phyloP scores from a whole-genome alignment of 2,113 vertebrate species.

The Apaloderma vittatum region DNA sequence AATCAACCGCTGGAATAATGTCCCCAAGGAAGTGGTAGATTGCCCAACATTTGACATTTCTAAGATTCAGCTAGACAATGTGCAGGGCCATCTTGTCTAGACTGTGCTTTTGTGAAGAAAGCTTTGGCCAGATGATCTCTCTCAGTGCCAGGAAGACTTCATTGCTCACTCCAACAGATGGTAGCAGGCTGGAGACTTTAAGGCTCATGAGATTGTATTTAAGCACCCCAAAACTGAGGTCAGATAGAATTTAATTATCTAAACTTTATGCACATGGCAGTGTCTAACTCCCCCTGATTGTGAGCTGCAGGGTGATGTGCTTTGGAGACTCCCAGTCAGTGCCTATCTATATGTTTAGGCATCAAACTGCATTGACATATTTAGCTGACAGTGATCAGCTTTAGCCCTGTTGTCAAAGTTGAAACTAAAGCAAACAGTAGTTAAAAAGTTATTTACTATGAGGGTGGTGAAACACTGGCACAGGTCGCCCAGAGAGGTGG shows the following conservation, averaged over 20 bases:
- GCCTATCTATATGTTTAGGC: not conserved
- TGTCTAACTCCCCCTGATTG: not conserved
- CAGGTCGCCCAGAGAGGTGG: too few relatives aligned
- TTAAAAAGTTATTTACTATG: not conserved
- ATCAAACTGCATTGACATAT: not conserved
- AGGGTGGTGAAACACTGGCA: too few relatives aligned
- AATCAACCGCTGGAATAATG: not conserved
- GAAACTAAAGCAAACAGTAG: not conserved
- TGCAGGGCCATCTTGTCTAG: not conserved
- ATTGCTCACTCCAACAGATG: not conserved
- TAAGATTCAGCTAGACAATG: not conserved
- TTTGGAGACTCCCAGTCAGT: not conserved
- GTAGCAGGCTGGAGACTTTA: not conserved
- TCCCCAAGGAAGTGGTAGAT: not conserved
- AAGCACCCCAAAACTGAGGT: not conserved
- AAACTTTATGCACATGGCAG: not conserved
- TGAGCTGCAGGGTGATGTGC: not conserved
- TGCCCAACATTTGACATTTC: not conserved
- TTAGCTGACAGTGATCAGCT: not conserved
- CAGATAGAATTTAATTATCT: not conserved
- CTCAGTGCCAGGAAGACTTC: not conserved
- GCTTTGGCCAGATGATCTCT: not conserved
- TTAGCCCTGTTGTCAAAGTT: not conserved
- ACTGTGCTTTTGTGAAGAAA: not conserved
- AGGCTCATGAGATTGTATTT: not conserved